Evolutionary conservation across 2,113 vertebrate genomes (phyloP), one percentile per base, ranked within the genome.

Genomic region (Sylvilagus bachmani): DNA sequence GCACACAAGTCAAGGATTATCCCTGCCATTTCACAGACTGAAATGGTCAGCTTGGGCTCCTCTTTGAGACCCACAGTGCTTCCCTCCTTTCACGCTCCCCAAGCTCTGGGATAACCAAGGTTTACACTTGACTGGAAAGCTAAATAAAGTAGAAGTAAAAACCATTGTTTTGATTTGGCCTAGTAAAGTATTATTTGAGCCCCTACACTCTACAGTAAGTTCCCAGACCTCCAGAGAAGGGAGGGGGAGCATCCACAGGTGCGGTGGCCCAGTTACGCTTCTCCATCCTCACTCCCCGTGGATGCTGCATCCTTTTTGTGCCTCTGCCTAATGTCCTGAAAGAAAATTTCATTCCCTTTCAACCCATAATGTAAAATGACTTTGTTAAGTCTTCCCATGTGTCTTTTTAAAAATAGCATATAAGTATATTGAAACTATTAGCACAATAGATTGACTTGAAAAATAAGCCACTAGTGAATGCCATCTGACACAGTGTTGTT

Each of bases 401-500:
- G 66, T 73, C 94, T 91, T 95, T 8, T 1, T 9, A 29, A 89
- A 92, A 75, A 36, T 49, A 90, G 22, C 49, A 78, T 77, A 51
- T 58, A 85, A 73, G 61, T 95, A 71, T 91, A 91, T 77, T 92
- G 71, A 80, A 84, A 95, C 93, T 95, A 90, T 77, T 93, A 92
- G 25, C 69, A 83, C 79, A 96, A 75, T 91, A 88, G 51, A 69
- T 86, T 93, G 81, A 69, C 95, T 89, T 64, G 78, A 31, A 53
- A 96, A 95, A 75, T 82, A 74, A 95, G 25, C 66, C 53, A 81
- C 78, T 87, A 92, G 86, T 17, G 14, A 94, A 94, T 92, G 64
- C 58, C 81, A 78, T 95, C 93, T 97, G 91, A 97, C 95, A 92
- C 75, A 77, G 73, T 86, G 55, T 97, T 87, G 69, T 87, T 93